Evolutionary conservation across 2,797 vertebrate species (phyloP), one percentile per base, ranked within the genome.

Genomic region (Sciaenops ocellatus): DNA sequence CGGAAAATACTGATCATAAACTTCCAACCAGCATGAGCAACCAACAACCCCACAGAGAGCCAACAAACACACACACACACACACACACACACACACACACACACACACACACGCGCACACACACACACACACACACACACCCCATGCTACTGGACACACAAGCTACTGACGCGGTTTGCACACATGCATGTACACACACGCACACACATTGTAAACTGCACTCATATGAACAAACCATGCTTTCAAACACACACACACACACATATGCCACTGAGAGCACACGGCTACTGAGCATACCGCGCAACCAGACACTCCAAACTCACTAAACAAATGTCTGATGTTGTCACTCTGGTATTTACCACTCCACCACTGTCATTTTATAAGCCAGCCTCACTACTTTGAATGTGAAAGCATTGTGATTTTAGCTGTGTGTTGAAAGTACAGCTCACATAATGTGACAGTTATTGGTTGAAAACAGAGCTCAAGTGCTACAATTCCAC

Each of bases 1-100:
- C 93, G 92, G 94, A 95, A 95, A 95, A 95, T 95, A 94, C 92
- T 93, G 92, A 93, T 95, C 94, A 95, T 95, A 95, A 94, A 95
- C 93, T 91, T 94, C 91, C 93, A 94, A 93, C 86, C 89, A 89
- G 91, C 91, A 91, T 92, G 87, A 93, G 89, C 88, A 92, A 91
- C 89, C 83, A 81, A 90, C 92, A 92, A 93, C 91, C 93, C 91
- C 85, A 90, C 87, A 82, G 82, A 83, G 84, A 74, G 93, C 90
- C 85, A 91, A 90, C 60, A 75, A 87, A 93, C 84, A 88, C 87
- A 87, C 57, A 80, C 47, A 69, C 69, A 81, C 68, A 76, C 69
- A 79, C 61, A 79, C 72, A 79, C 76, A 71, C 59, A 79, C 78
- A 82, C 66, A 74, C 30, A 65, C 50, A 48, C 67, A 71, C 28